These are phyloP conservation scores for Caiman crocodilus DNA, from an alignment of 2,797 vertebrate genomes.

Conservation along the genomic window DNA sequence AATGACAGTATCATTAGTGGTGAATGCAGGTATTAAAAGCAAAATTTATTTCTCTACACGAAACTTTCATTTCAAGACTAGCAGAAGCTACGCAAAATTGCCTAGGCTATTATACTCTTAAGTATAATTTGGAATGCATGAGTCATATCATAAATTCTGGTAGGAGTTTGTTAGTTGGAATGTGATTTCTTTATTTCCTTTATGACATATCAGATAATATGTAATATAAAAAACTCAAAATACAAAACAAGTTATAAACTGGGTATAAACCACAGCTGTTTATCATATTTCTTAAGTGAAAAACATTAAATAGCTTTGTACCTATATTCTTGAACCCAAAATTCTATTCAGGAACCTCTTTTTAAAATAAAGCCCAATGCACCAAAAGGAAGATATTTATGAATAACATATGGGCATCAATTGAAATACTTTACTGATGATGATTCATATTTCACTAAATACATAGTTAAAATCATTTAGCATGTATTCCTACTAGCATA, in stretches of 20 bases:
- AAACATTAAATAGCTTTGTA: neutral
- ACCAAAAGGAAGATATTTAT: accelerated
- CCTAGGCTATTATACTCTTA: neutral
- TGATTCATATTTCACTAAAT: neutral
- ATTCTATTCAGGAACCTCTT: neutral
- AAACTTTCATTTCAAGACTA: neutral
- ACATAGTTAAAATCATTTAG: neutral
- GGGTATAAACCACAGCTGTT: neutral
- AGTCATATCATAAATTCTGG: neutral
- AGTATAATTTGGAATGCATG: neutral
- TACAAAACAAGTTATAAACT: neutral
- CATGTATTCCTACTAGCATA: neutral
- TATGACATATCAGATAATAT: neutral
- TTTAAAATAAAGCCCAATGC: too few species aligned
- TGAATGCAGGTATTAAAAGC: neutral
- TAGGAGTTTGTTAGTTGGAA: neutral
- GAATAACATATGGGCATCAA: neutral
- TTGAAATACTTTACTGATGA: neutral
- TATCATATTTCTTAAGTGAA: neutral
- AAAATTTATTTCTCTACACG: neutral
- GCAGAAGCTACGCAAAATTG: neutral
- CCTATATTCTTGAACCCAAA: neutral
- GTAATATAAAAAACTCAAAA: neutral
- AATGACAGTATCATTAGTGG: neutral
- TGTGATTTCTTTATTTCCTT: neutral